These are phyloP conservation scores for Thymelicus acteon DNA, from an alignment of 2,888 invertebrate genomes.

Conservation along the genomic window DNA sequence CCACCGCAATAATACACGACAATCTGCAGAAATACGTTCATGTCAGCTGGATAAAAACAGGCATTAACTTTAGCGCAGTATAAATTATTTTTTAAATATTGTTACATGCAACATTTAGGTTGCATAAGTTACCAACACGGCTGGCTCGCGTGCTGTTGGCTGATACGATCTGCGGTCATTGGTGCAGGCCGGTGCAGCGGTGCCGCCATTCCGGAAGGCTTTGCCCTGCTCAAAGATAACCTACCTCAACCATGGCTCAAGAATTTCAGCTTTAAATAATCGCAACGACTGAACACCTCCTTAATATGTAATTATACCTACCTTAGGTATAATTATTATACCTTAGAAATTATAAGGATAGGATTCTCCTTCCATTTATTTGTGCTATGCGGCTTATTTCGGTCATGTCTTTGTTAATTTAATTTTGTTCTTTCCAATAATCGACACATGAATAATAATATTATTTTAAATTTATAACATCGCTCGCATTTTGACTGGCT, in stretches of 20 bases:
- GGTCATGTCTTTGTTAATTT: too few relatives aligned
- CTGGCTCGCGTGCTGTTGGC: slow-evolving; percentile 50
- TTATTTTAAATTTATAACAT: too few relatives aligned
- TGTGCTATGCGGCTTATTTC: too few relatives aligned
- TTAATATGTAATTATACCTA: too few relatives aligned
- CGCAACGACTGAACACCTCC: neutral
- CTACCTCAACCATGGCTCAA: neutral
- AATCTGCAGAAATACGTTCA: slow-evolving; percentile 20
- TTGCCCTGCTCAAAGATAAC: slow-evolving; percentile 21
- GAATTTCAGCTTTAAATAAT: neutral
- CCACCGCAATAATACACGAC: slow-evolving; percentile 15
- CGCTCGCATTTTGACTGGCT: too few relatives aligned
- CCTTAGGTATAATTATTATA: too few relatives aligned
- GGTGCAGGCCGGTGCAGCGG: slow-evolving; percentile 29
- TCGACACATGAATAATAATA: too few relatives aligned
- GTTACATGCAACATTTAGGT: slow-evolving; percentile 52
- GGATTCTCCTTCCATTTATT: too few relatives aligned
- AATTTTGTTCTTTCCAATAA: too few relatives aligned
- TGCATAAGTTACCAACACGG: slow-evolving; percentile 50
- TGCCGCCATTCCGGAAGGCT: slow-evolving; percentile 25
- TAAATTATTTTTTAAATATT: slow-evolving; percentile 55
- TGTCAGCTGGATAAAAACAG: slow-evolving; percentile 37
- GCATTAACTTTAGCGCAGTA: slow-evolving; percentile 47
- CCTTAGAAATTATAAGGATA: too few relatives aligned
- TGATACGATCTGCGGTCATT: slow-evolving; percentile 56